Evolutionary conservation across 2,797 vertebrate genomes (phyloP), one percentile per base, ranked within the genome.

Genomic region (Hyperoplus lanceolatus): DNA sequence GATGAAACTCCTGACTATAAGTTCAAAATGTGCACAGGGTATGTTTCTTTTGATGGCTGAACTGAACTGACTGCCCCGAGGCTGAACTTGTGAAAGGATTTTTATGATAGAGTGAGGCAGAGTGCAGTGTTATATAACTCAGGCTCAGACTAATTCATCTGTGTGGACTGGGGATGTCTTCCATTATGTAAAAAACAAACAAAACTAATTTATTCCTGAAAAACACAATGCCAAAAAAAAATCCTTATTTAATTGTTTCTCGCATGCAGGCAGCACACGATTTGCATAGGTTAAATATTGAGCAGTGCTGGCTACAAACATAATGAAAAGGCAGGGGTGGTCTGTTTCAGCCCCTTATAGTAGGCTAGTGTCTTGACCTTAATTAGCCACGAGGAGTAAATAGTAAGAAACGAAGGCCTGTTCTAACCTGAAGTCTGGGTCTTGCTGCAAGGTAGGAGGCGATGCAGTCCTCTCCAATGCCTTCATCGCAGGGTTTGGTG

Each of bases 371-470:
- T 43, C 12, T 29, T 29, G 29, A 29, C 16, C 18, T 21, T 7
- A 46, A 50, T 8, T 48, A n/a, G 12, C 14, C 8, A 1, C 2
- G 4, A 46, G 48, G 10, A 50, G 7, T 8, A 8, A 48, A 3
- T 3, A 15, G 54, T 13, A 39, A 15, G 36, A 41, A 4, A 21
- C 4, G 41, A 5, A 63, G 71, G 74, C 48, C 50, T 21, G 29
- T 29, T 55, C 90, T 85, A 73, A 97, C 97, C 97, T 98, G 97
- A 18, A 98, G 93, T 85, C 96, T 96, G 65, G 97, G 97, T 93
- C 94, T 94, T 12, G 88, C 93, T 16, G 95, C 90, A 84, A 99
- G 90, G 92, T 98, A 98, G 6, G 98, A 97, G 89, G 91, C 88
- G 75, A 99, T 95, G 85, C 97, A 99, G 48, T 76, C 89, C 39